Evolutionary conservation across 1,140 invertebrate genomes (phyloP).

Genomic region (Sipha flava): DNA sequence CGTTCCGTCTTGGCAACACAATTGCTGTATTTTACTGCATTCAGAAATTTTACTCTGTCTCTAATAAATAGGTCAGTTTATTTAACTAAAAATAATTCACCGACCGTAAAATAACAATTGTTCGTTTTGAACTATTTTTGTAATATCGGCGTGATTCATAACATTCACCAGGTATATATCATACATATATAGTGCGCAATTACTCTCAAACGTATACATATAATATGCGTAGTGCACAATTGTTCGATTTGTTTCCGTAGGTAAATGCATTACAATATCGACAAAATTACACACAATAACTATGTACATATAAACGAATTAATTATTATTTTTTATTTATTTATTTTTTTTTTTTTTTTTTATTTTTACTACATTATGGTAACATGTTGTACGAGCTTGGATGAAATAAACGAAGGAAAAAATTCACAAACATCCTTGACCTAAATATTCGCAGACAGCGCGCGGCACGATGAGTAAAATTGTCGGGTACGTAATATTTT

Average conservation of each 20-base stretch:
- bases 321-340: too few relatives aligned
- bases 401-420: neutral
- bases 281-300: too few relatives aligned
- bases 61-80: neutral
- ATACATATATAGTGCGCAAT: neutral
- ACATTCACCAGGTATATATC: too few relatives aligned
- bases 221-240: neutral
- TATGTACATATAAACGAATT: too few relatives aligned
- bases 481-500: too few relatives aligned
- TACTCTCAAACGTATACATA: neutral
- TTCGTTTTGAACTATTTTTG: neutral
- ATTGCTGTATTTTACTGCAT: too few relatives aligned
- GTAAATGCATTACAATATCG: neutral
- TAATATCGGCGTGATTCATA: neutral
- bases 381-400: too few relatives aligned
- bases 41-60: too few relatives aligned
- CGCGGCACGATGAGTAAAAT: neutral
- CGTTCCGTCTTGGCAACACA: too few relatives aligned
- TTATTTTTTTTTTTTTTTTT: too few relatives aligned
- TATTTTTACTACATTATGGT: too few relatives aligned
- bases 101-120: neutral
- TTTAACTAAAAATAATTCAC: neutral
- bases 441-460: neutral
- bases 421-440: neutral
- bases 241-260: neutral